These are phyloP conservation scores for Elmis aenea DNA, from an alignment of 2,888 invertebrate genomes.

Conservation along the genomic window DNA sequence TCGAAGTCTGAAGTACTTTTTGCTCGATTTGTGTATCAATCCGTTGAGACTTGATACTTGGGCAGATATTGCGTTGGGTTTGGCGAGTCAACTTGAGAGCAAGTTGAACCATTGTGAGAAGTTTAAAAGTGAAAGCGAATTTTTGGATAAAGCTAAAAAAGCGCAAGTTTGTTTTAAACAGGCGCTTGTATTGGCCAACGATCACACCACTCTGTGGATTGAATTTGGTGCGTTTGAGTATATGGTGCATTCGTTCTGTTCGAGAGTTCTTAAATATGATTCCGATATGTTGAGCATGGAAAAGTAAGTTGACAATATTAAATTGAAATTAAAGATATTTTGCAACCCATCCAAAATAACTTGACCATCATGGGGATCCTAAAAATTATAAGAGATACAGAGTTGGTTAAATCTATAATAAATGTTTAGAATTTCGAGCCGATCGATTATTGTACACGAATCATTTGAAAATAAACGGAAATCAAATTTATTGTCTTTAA, in stretches of 20 bases:
- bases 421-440: too few relatives aligned
- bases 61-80: conserved; percentile 84
- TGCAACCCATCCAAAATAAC: too few relatives aligned
- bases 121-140: conserved; percentile 56
- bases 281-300: conserved; percentile 70
- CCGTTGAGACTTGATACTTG: conserved; percentile 83
- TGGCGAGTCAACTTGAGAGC: conserved; percentile 71
- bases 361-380: too few relatives aligned
- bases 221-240: conserved; percentile 91
- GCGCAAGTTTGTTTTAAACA: conserved; percentile 77
- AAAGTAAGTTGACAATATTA: conserved; percentile 39
- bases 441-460: too few relatives aligned
- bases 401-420: too few relatives aligned
- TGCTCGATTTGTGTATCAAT: conserved; percentile 76
- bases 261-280: conserved; percentile 77
- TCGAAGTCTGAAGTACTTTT: conserved; percentile 72
- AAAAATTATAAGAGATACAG: too few relatives aligned
- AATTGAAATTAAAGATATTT: too few relatives aligned
- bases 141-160: conserved; percentile 64
- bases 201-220: conserved; percentile 75
- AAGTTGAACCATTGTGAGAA: conserved; percentile 71
- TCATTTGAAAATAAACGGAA: too few relatives aligned
- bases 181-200: conserved; percentile 70
- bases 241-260: conserved; percentile 84
- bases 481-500: too few relatives aligned